Evolutionary conservation across 2,113 vertebrate genomes (phyloP), one percentile per base, ranked within the genome.

Genomic region (Ciconia stormi): DNA sequence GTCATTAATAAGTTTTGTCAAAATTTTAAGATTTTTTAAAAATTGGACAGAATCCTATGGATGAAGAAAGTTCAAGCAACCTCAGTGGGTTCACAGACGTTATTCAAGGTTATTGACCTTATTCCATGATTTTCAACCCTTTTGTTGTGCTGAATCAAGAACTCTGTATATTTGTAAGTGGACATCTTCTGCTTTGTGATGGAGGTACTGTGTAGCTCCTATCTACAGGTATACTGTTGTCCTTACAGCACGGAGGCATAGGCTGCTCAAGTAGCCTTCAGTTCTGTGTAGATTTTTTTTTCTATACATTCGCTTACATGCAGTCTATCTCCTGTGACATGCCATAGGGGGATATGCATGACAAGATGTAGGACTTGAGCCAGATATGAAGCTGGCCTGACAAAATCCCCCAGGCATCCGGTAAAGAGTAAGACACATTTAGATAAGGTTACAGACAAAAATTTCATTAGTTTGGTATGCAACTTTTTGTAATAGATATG

Each of bases 371-470:
- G 85, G 78, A 69, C 72, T 67, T 1, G 32, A 95, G 95, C 78
- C 94, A 96, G 92, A 73, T 21, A 14, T 1, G 2, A 82, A 87
- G 15, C 66, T 92, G 95, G 82, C 77, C 94, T 91, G 93, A 89
- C 91, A 85, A 52, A 94, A 93, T 82, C 73, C 95, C 91, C 66
- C 78, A 49, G 85, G 90, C 92, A 86, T 46, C 89, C 22, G 7
- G 74, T 71, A 85, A 78, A 59, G 91, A 81, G 74, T 40, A 53
- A 55, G 82, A 88, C 62, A 90, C 81, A 66, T 73, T 62, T 36
- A 89, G 95, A 74, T 77, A 86, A 95, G 66, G 71, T 95, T 91
- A 32, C 80, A 67, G 81, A n/a, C 74, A 77, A 62, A 87, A 86
- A 81, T 76, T 14, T 23, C 91, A 58, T 87, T 66, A 53, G 77